Base-by-base conservation (phyloP, 2,113 vertebrate species). In the Sciurus niger region DNA sequence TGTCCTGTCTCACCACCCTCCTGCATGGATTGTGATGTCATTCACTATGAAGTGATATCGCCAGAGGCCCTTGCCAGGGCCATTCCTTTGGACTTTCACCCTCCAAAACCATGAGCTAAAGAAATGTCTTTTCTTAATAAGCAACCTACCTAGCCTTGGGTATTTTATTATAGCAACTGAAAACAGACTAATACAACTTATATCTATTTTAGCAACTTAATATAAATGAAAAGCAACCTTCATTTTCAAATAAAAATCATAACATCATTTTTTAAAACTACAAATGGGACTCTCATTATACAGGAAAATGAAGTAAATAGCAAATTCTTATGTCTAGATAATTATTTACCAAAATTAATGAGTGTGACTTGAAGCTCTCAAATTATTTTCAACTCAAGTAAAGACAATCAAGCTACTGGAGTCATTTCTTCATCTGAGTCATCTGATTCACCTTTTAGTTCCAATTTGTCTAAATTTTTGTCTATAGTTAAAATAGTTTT, bases 371-470 rank as follows among this genome's bases (percentile, higher is more conserved):
- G 37, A 85, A 30, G 24, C 17, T 72, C 43, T 94, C 84, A 24
- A 40, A n/a, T 73, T 74, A 85, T 51, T 83, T 84, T 68, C 40
- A 92, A 28, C 2, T 80, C 79, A 76, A 84, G 2, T 37, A 28
- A 30, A 55, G 63, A 55, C 79, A 94, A 30, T 65, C 51, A 96
- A 68, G 20, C 88, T 48, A 97, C 96, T 20, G 88, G 14, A 89
- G 97, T 97, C 90, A 97, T 96, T 74, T 98, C 90, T 65, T 97
- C 91, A 46, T 97, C 96, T 12, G 96, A 63, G 55, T 98, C 98
- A 96, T 97, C 95, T 90, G 89, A 87, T 94, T 97, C 96, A 92
- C 91, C 96, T 30, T 94, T 84, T 43, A 94, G 78, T 34, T 95
- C 94, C 60, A 97, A 58, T 68, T 93, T 67, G 20, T 58, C 89